Percentiles rank a stretch among this genome's conserved stretches.
Conservation (phyloP, 1,140 invertebrate species). For the Scylla paramamosain region DNA sequence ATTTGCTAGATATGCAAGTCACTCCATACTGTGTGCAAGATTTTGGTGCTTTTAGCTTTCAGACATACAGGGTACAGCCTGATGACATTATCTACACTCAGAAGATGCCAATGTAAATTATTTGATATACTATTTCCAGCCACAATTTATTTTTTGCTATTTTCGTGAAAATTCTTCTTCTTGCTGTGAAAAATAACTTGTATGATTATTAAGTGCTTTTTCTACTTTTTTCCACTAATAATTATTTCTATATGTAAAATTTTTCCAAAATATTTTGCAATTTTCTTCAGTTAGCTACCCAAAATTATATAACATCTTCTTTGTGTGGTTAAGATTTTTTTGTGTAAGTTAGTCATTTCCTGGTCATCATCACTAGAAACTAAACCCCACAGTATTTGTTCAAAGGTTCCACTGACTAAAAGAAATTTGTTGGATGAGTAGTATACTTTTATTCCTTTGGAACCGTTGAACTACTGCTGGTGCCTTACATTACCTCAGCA, state of each 20-base stretch:
- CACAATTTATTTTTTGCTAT: background rate
- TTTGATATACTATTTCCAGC: background rate
- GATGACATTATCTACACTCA: conserved; percentile 45
- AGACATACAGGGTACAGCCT: conserved; percentile 30
- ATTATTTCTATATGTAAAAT: conserved; percentile 9
- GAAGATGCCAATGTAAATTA: conserved; percentile 28
- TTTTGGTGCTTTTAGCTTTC: background rate
- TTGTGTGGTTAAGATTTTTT: conserved; percentile 52
- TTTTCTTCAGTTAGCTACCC: background rate
- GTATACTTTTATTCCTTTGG: background rate
- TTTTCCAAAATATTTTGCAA: background rate
- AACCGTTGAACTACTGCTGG: conserved; percentile 36
- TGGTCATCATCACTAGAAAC: conserved; percentile 41
- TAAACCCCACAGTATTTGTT: conserved; percentile 10
- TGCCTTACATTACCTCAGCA: conserved; percentile 53
- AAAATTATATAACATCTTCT: conserved; percentile 58
- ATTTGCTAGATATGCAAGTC: conserved; percentile 32
- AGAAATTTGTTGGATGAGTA: background rate
- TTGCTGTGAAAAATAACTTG: background rate
- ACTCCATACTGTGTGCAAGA: background rate
- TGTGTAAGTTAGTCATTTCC: conserved; percentile 35
- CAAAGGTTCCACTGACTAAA: background rate
- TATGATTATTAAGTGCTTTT: background rate
- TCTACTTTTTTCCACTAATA: background rate
- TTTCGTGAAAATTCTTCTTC: background rate